These are phyloP conservation scores for Mirounga angustirostris DNA, from an alignment of 2,113 vertebrate genomes.

Conservation along the genomic window DNA sequence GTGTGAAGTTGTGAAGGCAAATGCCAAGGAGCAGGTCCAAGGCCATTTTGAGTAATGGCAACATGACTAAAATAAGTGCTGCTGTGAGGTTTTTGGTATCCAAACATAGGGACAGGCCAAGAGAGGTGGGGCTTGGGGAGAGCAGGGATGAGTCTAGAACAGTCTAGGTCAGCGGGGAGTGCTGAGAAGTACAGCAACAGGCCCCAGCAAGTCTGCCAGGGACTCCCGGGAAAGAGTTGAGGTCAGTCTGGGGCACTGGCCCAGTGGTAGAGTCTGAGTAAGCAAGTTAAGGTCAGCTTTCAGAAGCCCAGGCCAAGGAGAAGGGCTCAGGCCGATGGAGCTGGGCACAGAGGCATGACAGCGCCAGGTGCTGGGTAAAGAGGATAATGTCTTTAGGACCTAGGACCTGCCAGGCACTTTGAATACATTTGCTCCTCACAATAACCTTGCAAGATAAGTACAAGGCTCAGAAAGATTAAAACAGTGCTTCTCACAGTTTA, in stretches of 20 bases:
- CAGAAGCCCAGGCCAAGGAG: slow-evolving; percentile 18
- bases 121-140: slow-evolving; percentile 24
- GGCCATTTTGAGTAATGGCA: slow-evolving; percentile 57
- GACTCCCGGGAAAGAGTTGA: slow-evolving; percentile 34
- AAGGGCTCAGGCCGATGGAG: background rate
- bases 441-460: background rate
- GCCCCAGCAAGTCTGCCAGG: background rate
- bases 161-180: background rate
- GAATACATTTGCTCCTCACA: background rate
- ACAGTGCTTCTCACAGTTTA: background rate
- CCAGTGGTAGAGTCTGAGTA: slow-evolving; percentile 27
- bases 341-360: background rate
- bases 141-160: background rate
- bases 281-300: slow-evolving; percentile 65
- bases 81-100: slow-evolving; percentile 32
- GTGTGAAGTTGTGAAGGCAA: background rate
- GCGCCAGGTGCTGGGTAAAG: background rate
- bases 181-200: background rate
- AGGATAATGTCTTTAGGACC: background rate
- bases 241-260: slow-evolving; percentile 36
- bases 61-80: slow-evolving; percentile 50
- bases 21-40: slow-evolving; percentile 63
- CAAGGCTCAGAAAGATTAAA: slow-evolving; percentile 8
- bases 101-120: slow-evolving; percentile 48
- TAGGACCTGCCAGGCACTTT: background rate